Conservation (phyloP, 2,888 invertebrate species). For the Ornithoptera priamus region DNA sequence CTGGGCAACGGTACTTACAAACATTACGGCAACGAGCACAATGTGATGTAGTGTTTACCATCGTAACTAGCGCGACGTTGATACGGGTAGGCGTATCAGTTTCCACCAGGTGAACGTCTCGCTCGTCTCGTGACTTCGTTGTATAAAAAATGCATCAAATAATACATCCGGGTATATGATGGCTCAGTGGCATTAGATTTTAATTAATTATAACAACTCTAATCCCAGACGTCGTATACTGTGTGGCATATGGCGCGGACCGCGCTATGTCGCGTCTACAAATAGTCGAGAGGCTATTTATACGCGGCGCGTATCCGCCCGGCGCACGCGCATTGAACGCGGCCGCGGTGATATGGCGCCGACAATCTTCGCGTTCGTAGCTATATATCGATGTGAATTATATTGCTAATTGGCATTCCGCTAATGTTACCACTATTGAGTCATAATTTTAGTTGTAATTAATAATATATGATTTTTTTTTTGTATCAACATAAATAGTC, state of each 20-base stretch:
- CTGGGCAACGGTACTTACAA: too few relatives aligned
- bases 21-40: too few relatives aligned
- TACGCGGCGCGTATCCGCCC: slow-evolving; percentile 69
- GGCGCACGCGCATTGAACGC: slow-evolving; percentile 60
- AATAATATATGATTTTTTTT: not conserved
- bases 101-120: too few relatives aligned
- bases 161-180: slow-evolving; percentile 28
- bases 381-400: slow-evolving; percentile 18
- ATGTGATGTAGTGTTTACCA: too few relatives aligned
- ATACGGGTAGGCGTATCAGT: too few relatives aligned
- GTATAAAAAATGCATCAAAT: not conserved
- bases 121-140: too few relatives aligned
- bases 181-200: slow-evolving; percentile 61
- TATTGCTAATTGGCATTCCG: slow-evolving; percentile 12
- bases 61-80: too few relatives aligned
- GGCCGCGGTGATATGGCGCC: slow-evolving; percentile 53
- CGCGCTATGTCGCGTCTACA: slow-evolving; percentile 63
- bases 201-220: slow-evolving; percentile 62
- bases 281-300: slow-evolving; percentile 75
- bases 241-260: slow-evolving; percentile 72
- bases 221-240: slow-evolving; percentile 60
- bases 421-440: slow-evolving; percentile 1
- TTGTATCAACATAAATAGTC: not conserved
- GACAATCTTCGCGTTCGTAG: slow-evolving; percentile 31
- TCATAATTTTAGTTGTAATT: slow-evolving; percentile 3